Evolutionary conservation across 2,113 vertebrate species (phyloP), one percentile per base, ranked within the genome.

Genomic region (Oenanthe melanoleuca): DNA sequence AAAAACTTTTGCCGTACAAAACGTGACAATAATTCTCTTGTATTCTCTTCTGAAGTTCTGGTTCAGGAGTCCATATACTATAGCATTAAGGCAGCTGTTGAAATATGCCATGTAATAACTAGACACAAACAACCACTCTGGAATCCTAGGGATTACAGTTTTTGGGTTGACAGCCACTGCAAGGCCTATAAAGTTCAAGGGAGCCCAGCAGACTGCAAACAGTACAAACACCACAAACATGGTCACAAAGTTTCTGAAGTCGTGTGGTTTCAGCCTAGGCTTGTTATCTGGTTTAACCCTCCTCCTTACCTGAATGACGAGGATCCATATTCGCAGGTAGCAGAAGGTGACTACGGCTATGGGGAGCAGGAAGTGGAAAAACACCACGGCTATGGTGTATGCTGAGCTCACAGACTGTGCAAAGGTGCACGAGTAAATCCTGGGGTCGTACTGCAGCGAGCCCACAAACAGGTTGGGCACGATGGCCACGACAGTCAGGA

Each of bases 21-120:
- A 97, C 1, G 98, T 98, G 82, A 99, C 97, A 34, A 99, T 96
- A 49, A 99, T 99, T 95, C 98, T 98, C 70, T 98, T 99, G 97
- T 99, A 99, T 93, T 99, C 99, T 25, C 98, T 98, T 80, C 99
- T 98, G 97, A 99, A 99, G 96, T 99, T 99, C 97, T 99, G 99
- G 97, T 99, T 99, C 83, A 99, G 97, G 47, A 99, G 98, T 77
- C 99, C 99, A 60, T 99, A 99, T 79, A 99, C 98, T 28, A 99
- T 99, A 87, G 99, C 99, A 77, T 99, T 99, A 98, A 99, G 99
- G 98, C 99, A 99, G 98, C 99, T 99, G 98, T 99, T 99, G 98
- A 99, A 99, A 97, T 99, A 99, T 2, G 99, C 99, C 99, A 99
- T 98, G 89, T 99, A 99, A 97, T 99, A 99, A 96, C 99, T 99